A percentile compares a stretch with the other conserved stretches of the same genome.
Evolutionary conservation across 2,888 invertebrate species (phyloP).

Genomic region (Drosophila mulleri): DNA sequence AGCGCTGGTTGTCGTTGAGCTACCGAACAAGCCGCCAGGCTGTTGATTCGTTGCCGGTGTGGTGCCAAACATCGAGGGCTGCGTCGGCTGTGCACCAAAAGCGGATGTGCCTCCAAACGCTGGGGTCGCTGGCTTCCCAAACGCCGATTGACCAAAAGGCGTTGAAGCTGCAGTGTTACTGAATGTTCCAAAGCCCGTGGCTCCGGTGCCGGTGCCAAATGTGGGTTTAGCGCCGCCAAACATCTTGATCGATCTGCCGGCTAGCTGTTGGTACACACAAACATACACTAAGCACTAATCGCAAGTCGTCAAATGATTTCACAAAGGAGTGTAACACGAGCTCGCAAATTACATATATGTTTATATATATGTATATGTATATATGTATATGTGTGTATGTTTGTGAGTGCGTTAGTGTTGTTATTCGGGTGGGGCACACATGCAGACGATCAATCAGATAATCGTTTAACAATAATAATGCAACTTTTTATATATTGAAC

Average conservation of each 20-base stretch:
- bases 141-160: constrained; percentile 86
- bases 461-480: background rate
- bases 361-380: background rate
- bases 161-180: constrained; percentile 81
- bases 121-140: constrained; percentile 87
- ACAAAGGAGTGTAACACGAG: constrained; percentile 28
- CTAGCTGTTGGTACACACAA: constrained; percentile 26
- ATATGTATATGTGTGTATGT: background rate
- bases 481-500: background rate
- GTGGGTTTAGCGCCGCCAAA: constrained; percentile 84
- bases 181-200: constrained; percentile 82
- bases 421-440: background rate
- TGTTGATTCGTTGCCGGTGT: constrained; percentile 85
- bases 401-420: background rate
- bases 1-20: constrained; percentile 87
- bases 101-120: constrained; percentile 89
- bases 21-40: constrained; percentile 86
- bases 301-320: constrained; percentile 29
- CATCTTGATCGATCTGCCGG: constrained; percentile 54
- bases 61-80: constrained; percentile 87
- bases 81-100: constrained; percentile 87
- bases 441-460: background rate
- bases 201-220: constrained; percentile 85
- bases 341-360: background rate
- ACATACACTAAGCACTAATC: constrained; percentile 39